These are phyloP conservation scores for Tipula vernalis DNA, from an alignment of 2,888 invertebrate species.

Conservation along the genomic window DNA sequence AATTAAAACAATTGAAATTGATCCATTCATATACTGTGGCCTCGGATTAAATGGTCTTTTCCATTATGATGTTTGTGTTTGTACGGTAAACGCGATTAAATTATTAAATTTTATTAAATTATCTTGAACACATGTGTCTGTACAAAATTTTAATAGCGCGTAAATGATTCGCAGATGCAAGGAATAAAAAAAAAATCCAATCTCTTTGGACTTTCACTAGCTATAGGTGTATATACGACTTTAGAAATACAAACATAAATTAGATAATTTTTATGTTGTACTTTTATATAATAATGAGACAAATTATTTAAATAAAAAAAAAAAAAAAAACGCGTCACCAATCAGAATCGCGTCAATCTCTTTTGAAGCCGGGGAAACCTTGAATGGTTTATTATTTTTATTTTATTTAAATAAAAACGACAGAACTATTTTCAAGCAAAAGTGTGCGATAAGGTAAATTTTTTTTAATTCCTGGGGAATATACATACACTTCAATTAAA, in stretches of 20 bases:
- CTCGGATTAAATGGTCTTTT: background rate
- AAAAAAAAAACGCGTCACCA: background rate
- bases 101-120: background rate
- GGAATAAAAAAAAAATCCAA: background rate
- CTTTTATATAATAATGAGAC: background rate
- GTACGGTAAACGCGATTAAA: background rate
- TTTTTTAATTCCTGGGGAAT: background rate
- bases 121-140: background rate
- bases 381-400: background rate
- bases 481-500: background rate
- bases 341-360: background rate
- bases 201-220: background rate
- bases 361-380: background rate
- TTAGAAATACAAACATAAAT: background rate
- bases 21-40: background rate
- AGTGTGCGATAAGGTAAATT: background rate
- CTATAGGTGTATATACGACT: background rate
- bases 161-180: background rate
- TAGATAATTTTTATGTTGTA: background rate
- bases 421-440: background rate
- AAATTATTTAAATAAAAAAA: background rate
- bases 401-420: background rate
- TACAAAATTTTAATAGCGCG: background rate
- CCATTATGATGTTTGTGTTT: background rate
- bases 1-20: constrained; percentile 4